Conservation (phyloP, 2,797 vertebrate species). For the Phoebastria nigripes region DNA sequence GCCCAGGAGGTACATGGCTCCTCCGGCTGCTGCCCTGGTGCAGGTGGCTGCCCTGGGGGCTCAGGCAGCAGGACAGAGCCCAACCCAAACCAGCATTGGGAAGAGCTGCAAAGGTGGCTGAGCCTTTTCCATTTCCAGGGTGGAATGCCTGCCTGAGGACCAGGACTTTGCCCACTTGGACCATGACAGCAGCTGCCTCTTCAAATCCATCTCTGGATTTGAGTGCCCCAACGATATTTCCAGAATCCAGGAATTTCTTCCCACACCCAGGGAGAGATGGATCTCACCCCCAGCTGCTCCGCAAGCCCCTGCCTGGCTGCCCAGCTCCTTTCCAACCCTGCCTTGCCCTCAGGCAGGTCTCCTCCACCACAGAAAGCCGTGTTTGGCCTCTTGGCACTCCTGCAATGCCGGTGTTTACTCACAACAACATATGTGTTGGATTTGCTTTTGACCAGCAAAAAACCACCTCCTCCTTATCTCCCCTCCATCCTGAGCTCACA, state of each 20-base stretch:
- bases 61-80: neutral
- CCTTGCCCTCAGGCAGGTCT: neutral
- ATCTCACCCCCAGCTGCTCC: neutral
- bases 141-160: conserved; percentile 1
- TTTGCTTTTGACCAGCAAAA: neutral
- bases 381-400: neutral
- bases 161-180: neutral
- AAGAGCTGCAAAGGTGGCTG: neutral
- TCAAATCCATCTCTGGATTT: neutral
- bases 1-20: neutral
- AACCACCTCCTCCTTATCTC: neutral
- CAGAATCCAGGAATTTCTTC: neutral
- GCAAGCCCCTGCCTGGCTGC: neutral
- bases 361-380: neutral
- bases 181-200: neutral
- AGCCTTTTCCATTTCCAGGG: neutral
- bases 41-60: neutral
- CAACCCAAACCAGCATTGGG: neutral
- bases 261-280: neutral
- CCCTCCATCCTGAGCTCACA: neutral
- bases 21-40: neutral
- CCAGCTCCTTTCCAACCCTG: neutral
- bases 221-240: neutral
- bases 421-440: neutral
- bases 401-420: neutral